Evolutionary conservation across 2,797 vertebrate species (phyloP).

Genomic region (Distichodus sexfasciatus): DNA sequence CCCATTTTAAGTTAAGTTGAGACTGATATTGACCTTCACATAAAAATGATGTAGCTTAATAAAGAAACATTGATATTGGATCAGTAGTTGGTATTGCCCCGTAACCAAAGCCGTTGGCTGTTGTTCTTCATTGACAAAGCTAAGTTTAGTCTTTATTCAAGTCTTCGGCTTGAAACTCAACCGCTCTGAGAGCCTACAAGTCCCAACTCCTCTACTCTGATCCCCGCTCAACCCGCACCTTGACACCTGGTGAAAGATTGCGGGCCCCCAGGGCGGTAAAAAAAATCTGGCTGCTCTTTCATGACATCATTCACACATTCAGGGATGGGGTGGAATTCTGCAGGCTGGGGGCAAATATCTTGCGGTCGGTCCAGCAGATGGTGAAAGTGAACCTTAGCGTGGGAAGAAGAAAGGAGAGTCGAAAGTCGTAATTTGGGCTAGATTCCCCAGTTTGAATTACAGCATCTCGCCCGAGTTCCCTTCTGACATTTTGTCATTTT

Average conservation of each 20-base stretch:
- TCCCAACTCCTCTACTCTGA: constrained; percentile 20
- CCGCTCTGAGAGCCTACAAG: constrained; percentile 35
- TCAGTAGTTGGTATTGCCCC: too few species aligned
- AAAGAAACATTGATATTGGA: too few species aligned
- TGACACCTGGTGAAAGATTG: constrained; percentile 45
- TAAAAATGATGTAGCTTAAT: too few species aligned
- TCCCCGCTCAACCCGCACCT: background rate
- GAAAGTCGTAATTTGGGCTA: too few species aligned
- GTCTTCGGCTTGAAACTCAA: background rate
- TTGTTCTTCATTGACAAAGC: background rate
- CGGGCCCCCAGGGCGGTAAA: constrained; percentile 21
- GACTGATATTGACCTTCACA: too few species aligned
- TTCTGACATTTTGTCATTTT: background rate
- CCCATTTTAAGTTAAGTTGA: too few species aligned
- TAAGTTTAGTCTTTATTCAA: constrained; percentile 44
- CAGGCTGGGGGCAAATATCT: constrained; percentile 22
- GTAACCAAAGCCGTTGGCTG: too few species aligned
- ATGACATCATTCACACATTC: constrained; percentile 41
- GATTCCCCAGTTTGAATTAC: too few species aligned
- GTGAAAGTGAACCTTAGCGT: background rate
- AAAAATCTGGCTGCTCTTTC: constrained; percentile 25
- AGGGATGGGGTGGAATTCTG: constrained; percentile 11
- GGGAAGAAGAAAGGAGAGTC: background rate
- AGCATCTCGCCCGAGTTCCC: too few species aligned
- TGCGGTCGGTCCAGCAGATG: constrained; percentile 17